These are phyloP conservation scores for Zaprionus obscuricornis DNA, from an alignment of 2,888 invertebrate genomes.

Conservation along the genomic window DNA sequence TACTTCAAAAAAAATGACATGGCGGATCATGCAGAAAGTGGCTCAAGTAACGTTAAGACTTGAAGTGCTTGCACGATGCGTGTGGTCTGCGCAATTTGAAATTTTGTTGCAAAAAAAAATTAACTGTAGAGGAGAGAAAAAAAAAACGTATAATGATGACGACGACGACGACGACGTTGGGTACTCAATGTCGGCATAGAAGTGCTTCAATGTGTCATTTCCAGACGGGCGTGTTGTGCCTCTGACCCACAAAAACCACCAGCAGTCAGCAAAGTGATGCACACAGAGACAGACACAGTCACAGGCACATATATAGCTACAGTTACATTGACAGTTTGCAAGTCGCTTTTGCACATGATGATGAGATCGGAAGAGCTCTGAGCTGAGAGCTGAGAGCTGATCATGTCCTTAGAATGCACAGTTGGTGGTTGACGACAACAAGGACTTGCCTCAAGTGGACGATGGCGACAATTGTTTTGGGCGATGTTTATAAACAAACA, in stretches of 20 bases:
- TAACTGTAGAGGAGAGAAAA: not conserved
- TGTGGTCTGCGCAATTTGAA: slow-evolving; percentile 66
- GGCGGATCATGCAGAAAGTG: slow-evolving; percentile 53
- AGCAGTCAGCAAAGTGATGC: too few species aligned
- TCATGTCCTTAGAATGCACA: slow-evolving; percentile 63
- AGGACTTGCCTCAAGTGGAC: slow-evolving; percentile 65
- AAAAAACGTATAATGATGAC: slow-evolving; percentile 25
- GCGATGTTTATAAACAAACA: slow-evolving; percentile 69
- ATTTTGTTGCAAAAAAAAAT: slow-evolving; percentile 67
- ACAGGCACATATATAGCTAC: not conserved
- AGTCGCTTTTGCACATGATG: slow-evolving; percentile 59
- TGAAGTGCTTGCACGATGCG: slow-evolving; percentile 71
- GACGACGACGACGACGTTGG: slow-evolving; percentile 43
- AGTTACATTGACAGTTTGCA: slow-evolving; percentile 18
- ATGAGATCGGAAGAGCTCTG: slow-evolving; percentile 1
- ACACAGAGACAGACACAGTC: slow-evolving; percentile 39
- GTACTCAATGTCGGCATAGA: slow-evolving; percentile 71
- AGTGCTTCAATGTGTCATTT: slow-evolving; percentile 74
- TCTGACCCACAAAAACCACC: slow-evolving; percentile 73
- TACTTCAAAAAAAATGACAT: slow-evolving; percentile 53
- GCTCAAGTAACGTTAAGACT: slow-evolving; percentile 44
- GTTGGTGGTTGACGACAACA: slow-evolving; percentile 74
- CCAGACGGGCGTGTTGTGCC: slow-evolving; percentile 42
- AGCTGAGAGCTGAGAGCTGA: slow-evolving; percentile 8
- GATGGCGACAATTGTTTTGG: slow-evolving; percentile 59